These are phyloP conservation scores for Felis chaus DNA, from an alignment of 2,113 vertebrate species.

Conservation along the genomic window DNA sequence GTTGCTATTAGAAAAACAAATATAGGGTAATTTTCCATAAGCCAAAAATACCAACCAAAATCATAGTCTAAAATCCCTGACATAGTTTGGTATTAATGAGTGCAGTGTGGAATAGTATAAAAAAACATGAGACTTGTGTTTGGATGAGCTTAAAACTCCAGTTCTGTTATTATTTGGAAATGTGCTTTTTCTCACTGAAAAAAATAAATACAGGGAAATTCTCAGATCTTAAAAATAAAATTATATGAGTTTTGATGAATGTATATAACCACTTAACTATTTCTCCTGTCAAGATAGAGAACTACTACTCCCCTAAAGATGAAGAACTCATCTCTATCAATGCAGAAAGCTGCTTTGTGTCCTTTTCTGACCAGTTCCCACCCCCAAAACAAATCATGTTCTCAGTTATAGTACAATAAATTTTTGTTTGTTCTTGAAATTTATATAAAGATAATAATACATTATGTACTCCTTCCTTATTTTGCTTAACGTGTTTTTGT, in stretches of 20 bases:
- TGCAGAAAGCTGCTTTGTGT: not conserved
- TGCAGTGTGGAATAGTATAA: not conserved
- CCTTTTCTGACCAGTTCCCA: not conserved
- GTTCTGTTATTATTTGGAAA: not conserved
- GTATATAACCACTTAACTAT: not conserved
- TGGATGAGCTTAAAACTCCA: not conserved
- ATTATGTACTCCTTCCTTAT: not conserved
- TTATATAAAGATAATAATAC: not conserved
- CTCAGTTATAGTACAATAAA: not conserved
- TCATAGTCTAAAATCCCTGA: not conserved
- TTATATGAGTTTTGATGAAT: not conserved
- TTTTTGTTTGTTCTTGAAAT: not conserved
- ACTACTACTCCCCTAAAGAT: not conserved
- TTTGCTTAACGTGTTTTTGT: not conserved
- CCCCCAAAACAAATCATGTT: not conserved
- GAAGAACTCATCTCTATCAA: not conserved
- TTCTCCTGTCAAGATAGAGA: not conserved
- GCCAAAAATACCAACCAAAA: not conserved
- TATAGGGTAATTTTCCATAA: not conserved
- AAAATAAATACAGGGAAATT: not conserved
- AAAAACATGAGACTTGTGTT: not conserved
- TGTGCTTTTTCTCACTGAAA: not conserved
- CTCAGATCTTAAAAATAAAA: not conserved
- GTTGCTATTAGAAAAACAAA: constrained; percentile 45
- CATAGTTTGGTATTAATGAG: not conserved